Conservation (phyloP, 2,888 invertebrate species). For the Ctena decussata region DNA sequence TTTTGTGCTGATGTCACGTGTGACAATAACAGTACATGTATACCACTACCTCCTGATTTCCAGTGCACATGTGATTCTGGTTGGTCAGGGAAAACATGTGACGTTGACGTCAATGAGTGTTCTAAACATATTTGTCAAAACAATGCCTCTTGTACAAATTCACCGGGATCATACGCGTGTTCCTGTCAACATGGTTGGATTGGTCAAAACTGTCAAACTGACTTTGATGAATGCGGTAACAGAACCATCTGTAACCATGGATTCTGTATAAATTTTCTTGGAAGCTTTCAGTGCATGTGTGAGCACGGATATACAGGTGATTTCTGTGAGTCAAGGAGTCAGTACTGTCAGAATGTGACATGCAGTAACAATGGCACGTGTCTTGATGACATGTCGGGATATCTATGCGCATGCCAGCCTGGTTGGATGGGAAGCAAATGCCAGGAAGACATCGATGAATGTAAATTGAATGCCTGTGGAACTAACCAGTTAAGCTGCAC, state of each 20-base stretch:
- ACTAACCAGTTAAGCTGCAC: conserved; percentile 36
- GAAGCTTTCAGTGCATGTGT: conserved; percentile 48
- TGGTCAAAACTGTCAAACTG: conserved; percentile 48
- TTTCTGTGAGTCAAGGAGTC: conserved; percentile 18
- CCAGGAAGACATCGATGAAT: conserved; percentile 57
- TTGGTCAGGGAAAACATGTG: conserved; percentile 57
- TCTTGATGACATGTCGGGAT: conserved; percentile 36
- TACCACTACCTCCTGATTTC: conserved; percentile 28
- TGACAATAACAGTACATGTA: conserved; percentile 42
- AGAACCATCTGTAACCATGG: conserved; percentile 35
- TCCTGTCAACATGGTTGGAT: conserved; percentile 54
- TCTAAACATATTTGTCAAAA: conserved; percentile 63
- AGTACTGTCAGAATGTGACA: conserved; percentile 34
- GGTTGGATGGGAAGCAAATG: conserved; percentile 56
- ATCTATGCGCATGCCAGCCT: conserved; percentile 56
- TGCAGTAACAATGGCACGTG: conserved; percentile 63
- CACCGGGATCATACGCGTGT: conserved; percentile 64
- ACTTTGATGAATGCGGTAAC: conserved; percentile 38
- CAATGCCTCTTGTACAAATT: conserved; percentile 49
- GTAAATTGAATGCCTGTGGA: conserved; percentile 36
- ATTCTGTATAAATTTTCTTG: conserved; percentile 38
- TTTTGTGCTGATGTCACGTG: conserved; percentile 53
- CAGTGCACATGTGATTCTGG: conserved; percentile 44
- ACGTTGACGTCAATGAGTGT: conserved; percentile 73
- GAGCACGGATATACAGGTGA: conserved; percentile 34